Conservation (phyloP, 2,888 invertebrate genomes). For the Metallyticus violacea region DNA sequence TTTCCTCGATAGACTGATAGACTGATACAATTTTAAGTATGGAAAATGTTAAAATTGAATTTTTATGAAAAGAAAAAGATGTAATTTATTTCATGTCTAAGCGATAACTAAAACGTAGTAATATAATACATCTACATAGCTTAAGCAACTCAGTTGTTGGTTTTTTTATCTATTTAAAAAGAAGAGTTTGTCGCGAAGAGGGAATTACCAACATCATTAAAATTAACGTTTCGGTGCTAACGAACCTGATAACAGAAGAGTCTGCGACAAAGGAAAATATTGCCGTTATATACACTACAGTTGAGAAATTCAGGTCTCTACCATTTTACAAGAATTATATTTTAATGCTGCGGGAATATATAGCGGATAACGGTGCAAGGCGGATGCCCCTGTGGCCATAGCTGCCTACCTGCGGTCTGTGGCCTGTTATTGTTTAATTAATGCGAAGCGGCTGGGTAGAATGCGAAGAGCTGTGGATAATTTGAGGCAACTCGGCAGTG, state of each 20-base stretch:
- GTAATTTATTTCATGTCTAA: no score
- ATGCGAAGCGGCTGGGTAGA: neutral
- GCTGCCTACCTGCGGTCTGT: neutral
- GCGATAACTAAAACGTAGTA: no score
- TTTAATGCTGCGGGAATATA: neutral
- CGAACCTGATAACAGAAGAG: neutral
- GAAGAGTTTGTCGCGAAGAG: neutral
- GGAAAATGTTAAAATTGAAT: no score
- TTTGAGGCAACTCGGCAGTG: neutral
- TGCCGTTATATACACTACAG: neutral
- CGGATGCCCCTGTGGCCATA: neutral
- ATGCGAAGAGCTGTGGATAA: neutral
- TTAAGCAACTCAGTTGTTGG: no score
- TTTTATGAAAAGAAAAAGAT: no score
- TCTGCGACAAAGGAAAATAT: neutral
- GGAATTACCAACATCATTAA: neutral
- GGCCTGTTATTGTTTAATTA: neutral
- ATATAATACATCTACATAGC: no score
- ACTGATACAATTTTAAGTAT: no score
- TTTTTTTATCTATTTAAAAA: no score
- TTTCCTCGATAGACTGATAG: no score
- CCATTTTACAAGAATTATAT: neutral
- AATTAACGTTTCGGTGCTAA: neutral
- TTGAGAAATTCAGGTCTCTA: no score
- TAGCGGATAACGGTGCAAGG: neutral